Percentiles rank a stretch among this genome's conserved stretches.
These are phyloP conservation scores for Cisticola juncidis DNA, from an alignment of 2,113 vertebrate genomes.

Conservation along the genomic window DNA sequence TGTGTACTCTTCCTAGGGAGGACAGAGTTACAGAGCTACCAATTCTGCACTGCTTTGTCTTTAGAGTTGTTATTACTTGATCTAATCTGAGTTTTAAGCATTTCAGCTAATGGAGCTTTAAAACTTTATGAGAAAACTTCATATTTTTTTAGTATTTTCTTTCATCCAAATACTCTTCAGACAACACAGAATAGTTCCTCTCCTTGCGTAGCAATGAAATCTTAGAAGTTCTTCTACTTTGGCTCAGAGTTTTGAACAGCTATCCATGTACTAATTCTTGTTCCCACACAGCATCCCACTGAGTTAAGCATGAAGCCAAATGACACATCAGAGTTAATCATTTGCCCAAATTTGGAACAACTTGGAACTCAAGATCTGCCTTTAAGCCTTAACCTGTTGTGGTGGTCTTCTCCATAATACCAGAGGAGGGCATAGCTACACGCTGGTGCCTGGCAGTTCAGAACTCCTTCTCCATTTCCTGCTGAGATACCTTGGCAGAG, in stretches of 20 bases:
- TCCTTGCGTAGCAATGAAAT: background rate
- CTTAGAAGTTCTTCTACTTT: background rate
- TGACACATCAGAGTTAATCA: background rate
- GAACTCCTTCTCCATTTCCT: background rate
- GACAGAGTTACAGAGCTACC: background rate
- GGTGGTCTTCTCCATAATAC: background rate
- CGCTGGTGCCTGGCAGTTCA: background rate
- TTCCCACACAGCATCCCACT: background rate
- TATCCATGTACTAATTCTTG: background rate
- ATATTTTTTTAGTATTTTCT: accelerated
- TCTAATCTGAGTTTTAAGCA: background rate
- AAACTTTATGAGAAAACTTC: background rate
- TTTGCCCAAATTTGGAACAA: background rate
- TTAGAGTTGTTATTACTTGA: background rate
- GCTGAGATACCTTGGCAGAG: background rate
- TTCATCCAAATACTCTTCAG: background rate
- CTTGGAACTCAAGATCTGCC: background rate
- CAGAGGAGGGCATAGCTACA: background rate
- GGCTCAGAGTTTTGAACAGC: background rate
- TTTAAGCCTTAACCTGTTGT: background rate
- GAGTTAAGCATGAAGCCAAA: background rate
- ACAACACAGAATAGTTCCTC: background rate
- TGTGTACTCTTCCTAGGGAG: background rate
- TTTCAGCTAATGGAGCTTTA: background rate
- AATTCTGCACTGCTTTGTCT: background rate